Percentiles rank a stretch among this genome's conserved stretches.
Conservation (phyloP, 2,113 vertebrate genomes). For the Aegotheles bennettii region DNA sequence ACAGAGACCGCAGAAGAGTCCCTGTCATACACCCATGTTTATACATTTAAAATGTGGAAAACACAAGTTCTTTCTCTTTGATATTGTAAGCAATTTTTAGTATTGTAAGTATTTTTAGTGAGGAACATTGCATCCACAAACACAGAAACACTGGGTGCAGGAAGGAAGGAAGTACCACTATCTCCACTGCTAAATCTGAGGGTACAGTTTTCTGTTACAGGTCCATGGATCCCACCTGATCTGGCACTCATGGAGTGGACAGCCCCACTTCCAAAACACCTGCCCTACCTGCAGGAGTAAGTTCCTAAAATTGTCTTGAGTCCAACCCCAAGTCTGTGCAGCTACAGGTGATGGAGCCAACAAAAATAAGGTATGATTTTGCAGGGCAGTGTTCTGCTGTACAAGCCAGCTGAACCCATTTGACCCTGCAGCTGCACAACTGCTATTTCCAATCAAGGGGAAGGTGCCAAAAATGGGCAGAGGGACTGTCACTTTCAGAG, state of each 20-base stretch:
- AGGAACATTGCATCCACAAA: background rate
- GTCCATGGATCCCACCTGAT: background rate
- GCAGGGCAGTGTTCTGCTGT: background rate
- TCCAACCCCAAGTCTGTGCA: fast-evolving
- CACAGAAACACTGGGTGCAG: background rate
- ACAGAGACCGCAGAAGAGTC: background rate
- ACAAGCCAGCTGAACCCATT: background rate
- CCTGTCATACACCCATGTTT: background rate
- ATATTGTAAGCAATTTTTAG: background rate
- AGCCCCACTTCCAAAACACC: background rate
- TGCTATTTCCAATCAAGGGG: background rate
- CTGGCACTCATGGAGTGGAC: background rate
- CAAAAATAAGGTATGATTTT: background rate
- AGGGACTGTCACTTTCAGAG: background rate
- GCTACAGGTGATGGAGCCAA: background rate
- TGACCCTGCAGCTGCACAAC: background rate
- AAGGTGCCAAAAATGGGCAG: background rate
- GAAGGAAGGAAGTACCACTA: background rate
- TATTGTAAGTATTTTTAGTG: too few relatives aligned
- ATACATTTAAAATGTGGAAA: background rate
- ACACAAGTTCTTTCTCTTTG: background rate
- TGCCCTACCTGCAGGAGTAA: background rate
- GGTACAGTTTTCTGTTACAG: background rate
- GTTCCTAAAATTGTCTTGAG: background rate
- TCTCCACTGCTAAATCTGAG: background rate